Evolutionary conservation across 2,888 invertebrate species (phyloP), one percentile per base, ranked within the genome.

Genomic region (Neoascia interrupta): DNA sequence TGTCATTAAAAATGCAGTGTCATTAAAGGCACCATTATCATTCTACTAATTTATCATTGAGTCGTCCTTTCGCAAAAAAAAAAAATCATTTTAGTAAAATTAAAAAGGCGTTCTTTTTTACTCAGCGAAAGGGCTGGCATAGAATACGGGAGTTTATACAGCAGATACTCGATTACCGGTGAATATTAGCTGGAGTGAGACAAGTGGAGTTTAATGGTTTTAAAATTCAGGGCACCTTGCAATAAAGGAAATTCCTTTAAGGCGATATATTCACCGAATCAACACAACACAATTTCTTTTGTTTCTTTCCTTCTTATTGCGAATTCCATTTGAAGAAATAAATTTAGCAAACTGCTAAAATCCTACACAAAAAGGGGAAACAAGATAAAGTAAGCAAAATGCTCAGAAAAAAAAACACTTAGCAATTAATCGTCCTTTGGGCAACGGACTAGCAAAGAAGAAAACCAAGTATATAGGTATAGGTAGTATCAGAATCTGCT

Each of bases 1-100:
- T 79, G 79, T 73, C 79, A 73, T 56, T 73, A 73, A 60, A 79
- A 73, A 58, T 79, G 79, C 79, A 79, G 61, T 70, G 51, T 79
- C 73, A 79, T 68, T 73, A 66, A 72, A 73, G 66, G 54, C 54
- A 49, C 79, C 31, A 36, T 41, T 60, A 64, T 76, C 76, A 76
- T 76, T 72, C 70, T 39, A 76, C 66, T 61, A 72, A 76, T 72
- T 79, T 68, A 68, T 73, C 73, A 72, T 60, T 66, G 51, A 72
- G 53, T 54, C 51, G n/a, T n/a, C n/a, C n/a, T n/a, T n/a, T n/a
- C n/a, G n/a, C n/a, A n/a, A n/a, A n/a, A n/a, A n/a, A n/a, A n/a
- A n/a, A n/a, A n/a, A n/a, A n/a, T n/a, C n/a, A n/a, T n/a, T n/a
- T n/a, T n/a, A n/a, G n/a, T n/a, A n/a, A n/a, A n/a, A n/a, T n/a